Percentiles rank a stretch among this genome's conserved stretches.
Conservation (phyloP, 2,797 vertebrate species). For the Urosaurus nigricauda region DNA sequence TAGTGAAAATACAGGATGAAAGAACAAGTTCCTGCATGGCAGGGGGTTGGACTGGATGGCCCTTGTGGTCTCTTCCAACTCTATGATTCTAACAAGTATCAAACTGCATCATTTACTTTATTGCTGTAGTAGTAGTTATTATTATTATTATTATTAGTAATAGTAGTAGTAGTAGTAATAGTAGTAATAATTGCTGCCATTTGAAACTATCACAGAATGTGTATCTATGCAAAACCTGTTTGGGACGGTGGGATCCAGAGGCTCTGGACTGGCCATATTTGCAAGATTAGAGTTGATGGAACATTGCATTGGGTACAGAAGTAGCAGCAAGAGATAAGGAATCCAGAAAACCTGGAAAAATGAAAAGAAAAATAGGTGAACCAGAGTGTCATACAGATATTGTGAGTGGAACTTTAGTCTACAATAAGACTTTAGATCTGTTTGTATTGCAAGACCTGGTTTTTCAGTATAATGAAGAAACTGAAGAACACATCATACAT, state of each 20-base stretch:
- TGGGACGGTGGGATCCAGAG: not conserved
- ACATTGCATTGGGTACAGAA: not conserved
- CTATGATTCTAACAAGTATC: no score
- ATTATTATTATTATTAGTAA: no score
- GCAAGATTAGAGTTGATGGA: not conserved
- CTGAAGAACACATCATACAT: not conserved
- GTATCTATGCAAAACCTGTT: not conserved
- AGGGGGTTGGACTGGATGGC: no score
- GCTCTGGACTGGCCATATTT: not conserved
- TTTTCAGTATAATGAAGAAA: not conserved
- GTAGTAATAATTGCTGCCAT: not conserved
- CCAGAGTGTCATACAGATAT: not conserved
- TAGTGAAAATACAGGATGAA: no score
- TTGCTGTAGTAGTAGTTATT: no score
- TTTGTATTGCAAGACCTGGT: not conserved
- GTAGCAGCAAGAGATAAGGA: not conserved
- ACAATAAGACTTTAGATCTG: not conserved
- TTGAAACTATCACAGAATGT: not conserved
- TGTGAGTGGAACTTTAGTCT: not conserved
- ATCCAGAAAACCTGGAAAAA: not conserved
- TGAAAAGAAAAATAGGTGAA: not conserved
- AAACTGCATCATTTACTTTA: no score
- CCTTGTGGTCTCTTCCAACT: no score
- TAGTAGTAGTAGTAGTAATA: no score
- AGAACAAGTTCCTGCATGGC: no score